These are phyloP conservation scores for Nibea coibor DNA, from an alignment of 2,113 vertebrate genomes.

Conservation along the genomic window DNA sequence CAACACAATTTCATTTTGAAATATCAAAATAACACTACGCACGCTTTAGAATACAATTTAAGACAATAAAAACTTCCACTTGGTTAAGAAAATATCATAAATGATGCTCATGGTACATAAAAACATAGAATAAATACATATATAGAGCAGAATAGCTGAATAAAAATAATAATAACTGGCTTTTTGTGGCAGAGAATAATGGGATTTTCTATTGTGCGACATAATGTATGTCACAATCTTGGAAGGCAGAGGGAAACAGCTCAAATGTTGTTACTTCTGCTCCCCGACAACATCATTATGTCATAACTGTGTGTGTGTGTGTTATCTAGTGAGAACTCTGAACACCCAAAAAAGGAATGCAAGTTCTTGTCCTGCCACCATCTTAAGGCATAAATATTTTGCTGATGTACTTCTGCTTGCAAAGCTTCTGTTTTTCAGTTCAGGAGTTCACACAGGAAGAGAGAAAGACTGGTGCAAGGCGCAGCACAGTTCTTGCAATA, in stretches of 20 bases:
- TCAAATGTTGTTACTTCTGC: constrained; percentile 2
- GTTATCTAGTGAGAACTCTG: not conserved
- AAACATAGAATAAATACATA: not conserved
- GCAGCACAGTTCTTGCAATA: not conserved
- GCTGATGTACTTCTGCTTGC: constrained; percentile 23
- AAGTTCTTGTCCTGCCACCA: too few relatives aligned
- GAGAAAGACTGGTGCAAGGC: constrained; percentile 1
- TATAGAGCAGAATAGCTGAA: not conserved
- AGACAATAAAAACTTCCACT: not conserved
- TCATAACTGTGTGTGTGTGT: not conserved
- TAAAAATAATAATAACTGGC: not conserved
- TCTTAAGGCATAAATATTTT: not conserved
- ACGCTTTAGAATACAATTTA: not conserved
- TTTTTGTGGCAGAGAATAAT: constrained; percentile 21
- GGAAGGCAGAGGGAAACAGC: constrained; percentile 12
- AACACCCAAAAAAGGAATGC: not conserved
- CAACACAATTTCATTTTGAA: not conserved
- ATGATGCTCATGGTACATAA: not conserved
- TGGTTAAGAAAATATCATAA: not conserved
- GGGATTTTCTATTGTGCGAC: not conserved
- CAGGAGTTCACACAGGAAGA: constrained; percentile 33
- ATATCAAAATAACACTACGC: not conserved
- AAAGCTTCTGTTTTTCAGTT: constrained; percentile 55
- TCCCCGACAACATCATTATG: not conserved
- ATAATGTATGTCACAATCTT: constrained; percentile 1